Percentiles rank a stretch among this genome's conserved stretches.
phyloP scores from a whole-genome alignment of 2,113 vertebrate genomes.

The Mus spicilegus region DNA sequence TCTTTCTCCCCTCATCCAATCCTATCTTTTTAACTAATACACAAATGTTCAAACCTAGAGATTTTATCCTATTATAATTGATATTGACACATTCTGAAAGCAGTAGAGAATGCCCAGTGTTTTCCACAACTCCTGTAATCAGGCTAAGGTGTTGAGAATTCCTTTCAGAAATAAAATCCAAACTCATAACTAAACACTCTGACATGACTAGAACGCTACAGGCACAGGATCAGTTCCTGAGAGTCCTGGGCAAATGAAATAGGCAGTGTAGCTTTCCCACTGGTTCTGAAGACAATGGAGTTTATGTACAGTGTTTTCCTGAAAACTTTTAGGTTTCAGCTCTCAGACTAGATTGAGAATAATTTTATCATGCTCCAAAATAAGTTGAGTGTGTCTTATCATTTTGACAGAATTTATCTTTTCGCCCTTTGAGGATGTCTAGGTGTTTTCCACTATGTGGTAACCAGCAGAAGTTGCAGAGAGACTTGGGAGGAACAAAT shows the following conservation, averaged over 20 bases:
- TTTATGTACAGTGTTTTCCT: neutral
- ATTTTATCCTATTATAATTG: too few relatives aligned
- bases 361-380: neutral
- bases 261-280: fast-evolving
- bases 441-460: too few relatives aligned
- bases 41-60: fast-evolving
- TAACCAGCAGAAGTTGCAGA: neutral
- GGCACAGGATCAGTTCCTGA: fast-evolving
- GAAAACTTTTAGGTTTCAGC: neutral
- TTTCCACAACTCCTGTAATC: neutral
- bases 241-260: fast-evolving
- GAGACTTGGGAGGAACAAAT: neutral
- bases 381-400: neutral
- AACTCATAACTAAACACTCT: neutral
- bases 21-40: neutral
- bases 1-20: neutral
- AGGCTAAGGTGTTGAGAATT: neutral
- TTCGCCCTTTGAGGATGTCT: fast-evolving
- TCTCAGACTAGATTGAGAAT: neutral
- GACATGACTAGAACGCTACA: neutral
- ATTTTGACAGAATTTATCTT: neutral
- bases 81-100: neutral
- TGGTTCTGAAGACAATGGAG: neutral
- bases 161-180: neutral
- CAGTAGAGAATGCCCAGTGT: fast-evolving